phyloP scores from a whole-genome alignment of 2,797 vertebrate species.

The Xyrichtys novacula region DNA sequence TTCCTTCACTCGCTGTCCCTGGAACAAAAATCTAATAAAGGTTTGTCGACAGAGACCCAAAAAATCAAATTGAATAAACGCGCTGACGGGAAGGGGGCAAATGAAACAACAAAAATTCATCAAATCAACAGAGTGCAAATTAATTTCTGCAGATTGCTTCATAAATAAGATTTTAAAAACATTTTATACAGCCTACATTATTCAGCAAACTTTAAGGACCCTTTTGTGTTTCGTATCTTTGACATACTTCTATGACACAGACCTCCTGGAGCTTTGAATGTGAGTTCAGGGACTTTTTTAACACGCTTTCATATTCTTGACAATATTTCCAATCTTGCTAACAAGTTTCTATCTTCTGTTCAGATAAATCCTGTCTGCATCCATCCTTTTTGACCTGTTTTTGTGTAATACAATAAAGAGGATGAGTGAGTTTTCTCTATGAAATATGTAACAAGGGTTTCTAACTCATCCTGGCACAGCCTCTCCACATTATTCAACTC shows the following conservation, averaged over 20 bases:
- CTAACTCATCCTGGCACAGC: neutral
- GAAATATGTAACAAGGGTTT: neutral
- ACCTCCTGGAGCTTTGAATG: neutral
- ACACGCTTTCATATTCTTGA: slow-evolving; percentile 1
- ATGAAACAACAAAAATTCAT: too few relatives aligned
- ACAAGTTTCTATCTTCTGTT: neutral
- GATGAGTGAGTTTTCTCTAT: neutral
- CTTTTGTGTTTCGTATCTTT: too few relatives aligned
- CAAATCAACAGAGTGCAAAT: too few relatives aligned
- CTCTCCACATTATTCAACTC: slow-evolving; percentile 21
- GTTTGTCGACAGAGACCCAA: neutral
- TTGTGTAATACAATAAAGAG: neutral
- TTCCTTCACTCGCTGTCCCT: neutral
- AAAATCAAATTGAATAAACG: too few relatives aligned
- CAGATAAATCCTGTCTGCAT: neutral
- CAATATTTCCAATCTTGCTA: neutral
- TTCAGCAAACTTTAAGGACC: too few relatives aligned
- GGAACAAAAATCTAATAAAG: neutral
- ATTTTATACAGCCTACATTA: too few relatives aligned
- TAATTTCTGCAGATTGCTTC: too few relatives aligned
- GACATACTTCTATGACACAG: too few relatives aligned
- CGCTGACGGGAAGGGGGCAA: too few relatives aligned
- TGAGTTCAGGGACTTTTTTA: neutral
- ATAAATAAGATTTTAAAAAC: too few relatives aligned
- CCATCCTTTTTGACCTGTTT: neutral